These are phyloP conservation scores for Rugalucina vietnamica DNA, from an alignment of 2,888 invertebrate species.

Conservation along the genomic window DNA sequence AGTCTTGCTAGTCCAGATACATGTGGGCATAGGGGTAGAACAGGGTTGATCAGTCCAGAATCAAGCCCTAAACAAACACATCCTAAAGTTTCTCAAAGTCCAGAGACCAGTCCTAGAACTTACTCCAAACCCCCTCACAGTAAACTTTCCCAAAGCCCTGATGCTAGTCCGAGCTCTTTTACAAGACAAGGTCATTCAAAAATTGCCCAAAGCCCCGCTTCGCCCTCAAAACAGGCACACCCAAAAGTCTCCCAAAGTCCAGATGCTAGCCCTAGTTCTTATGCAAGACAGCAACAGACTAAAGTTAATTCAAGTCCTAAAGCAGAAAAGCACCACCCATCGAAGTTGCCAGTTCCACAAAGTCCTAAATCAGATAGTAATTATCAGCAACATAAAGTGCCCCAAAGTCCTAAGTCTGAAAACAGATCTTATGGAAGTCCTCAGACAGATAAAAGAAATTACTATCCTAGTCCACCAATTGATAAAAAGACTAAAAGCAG, in stretches of 20 bases:
- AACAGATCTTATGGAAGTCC: constrained; percentile 36
- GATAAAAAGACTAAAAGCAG: constrained; percentile 40
- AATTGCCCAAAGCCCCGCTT: constrained; percentile 2
- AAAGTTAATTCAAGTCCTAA: background rate
- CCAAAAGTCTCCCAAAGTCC: background rate
- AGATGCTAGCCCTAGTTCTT: background rate
- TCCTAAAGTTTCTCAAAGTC: constrained; percentile 1
- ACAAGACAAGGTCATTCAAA: constrained; percentile 41
- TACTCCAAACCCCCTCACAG: background rate
- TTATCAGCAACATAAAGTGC: background rate
- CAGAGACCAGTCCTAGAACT: background rate
- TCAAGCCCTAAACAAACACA: constrained; percentile 40
- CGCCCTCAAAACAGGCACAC: background rate
- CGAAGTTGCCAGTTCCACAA: background rate
- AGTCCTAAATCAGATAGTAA: constrained; percentile 11
- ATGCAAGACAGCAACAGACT: background rate
- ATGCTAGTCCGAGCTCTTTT: constrained; percentile 42
- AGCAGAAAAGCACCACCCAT: background rate
- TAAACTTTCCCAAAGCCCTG: constrained; percentile 24
- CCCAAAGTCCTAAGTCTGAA: constrained; percentile 1
- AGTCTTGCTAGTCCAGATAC: constrained; percentile 56
- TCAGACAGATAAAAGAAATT: constrained; percentile 40
- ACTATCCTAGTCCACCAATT: constrained; percentile 36
- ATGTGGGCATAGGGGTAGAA: constrained; percentile 32
- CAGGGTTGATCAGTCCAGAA: constrained; percentile 57